A percentile compares a stretch with the other conserved stretches of the same genome.
These are phyloP conservation scores for Crocallis elinguaria DNA, from an alignment of 2,888 invertebrate genomes.

Conservation along the genomic window DNA sequence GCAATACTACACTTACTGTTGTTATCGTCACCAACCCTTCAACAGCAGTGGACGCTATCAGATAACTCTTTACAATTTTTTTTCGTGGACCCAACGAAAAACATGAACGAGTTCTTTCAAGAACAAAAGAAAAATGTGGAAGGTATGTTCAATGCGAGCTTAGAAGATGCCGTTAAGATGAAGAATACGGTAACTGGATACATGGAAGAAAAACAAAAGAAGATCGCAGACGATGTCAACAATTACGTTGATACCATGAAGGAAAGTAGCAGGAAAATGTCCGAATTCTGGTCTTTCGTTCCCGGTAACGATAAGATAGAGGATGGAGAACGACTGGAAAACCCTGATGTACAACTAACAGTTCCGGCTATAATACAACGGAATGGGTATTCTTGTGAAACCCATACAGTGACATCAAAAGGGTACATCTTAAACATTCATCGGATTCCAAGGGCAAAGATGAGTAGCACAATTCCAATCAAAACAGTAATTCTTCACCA, in stretches of 20 bases:
- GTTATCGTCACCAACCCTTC: slow-evolving; percentile 12
- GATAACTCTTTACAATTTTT: slow-evolving; percentile 37
- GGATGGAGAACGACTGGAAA: slow-evolving; percentile 47
- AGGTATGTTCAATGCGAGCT: slow-evolving; percentile 49
- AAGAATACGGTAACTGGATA: slow-evolving; percentile 59
- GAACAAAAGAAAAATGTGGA: slow-evolving; percentile 52
- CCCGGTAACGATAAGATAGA: slow-evolving; percentile 43
- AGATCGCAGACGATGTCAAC: slow-evolving; percentile 56
- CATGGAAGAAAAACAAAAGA: slow-evolving; percentile 59
- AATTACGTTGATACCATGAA: slow-evolving; percentile 59
- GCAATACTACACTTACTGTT: slow-evolving; percentile 21
- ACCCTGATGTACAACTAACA: slow-evolving; percentile 64
- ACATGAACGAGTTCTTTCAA: slow-evolving; percentile 40
- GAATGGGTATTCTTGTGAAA: slow-evolving; percentile 89
- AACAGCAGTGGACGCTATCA: slow-evolving; percentile 15
- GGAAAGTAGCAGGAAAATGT: slow-evolving; percentile 53
- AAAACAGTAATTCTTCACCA: slow-evolving; percentile 89
- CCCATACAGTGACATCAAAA: slow-evolving; percentile 90
- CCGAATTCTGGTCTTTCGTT: slow-evolving; percentile 56
- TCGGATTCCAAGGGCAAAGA: slow-evolving; percentile 87
- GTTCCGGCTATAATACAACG: slow-evolving; percentile 70
- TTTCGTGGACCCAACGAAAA: slow-evolving; percentile 31
- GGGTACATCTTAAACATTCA: slow-evolving; percentile 93
- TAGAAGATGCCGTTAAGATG: slow-evolving; percentile 45
- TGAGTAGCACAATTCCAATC: slow-evolving; percentile 48